phyloP scores from a whole-genome alignment of 2,113 vertebrate genomes.

The Nestor notabilis region DNA sequence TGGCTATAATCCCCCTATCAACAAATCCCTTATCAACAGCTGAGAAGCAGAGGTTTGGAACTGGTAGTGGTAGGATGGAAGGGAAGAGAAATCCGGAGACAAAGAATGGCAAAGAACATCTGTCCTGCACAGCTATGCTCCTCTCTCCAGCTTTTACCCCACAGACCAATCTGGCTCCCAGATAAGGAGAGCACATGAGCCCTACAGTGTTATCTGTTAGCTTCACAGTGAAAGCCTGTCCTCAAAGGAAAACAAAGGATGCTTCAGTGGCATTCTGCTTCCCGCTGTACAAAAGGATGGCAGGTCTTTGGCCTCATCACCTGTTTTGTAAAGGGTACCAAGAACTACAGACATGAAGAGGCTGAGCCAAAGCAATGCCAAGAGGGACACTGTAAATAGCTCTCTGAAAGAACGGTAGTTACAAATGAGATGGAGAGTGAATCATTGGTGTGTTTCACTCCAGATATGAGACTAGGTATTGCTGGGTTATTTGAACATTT shows the following conservation, averaged over 20 bases:
- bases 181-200: neutral
- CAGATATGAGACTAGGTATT: neutral
- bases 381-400: neutral
- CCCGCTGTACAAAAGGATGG: neutral
- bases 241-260: neutral
- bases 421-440: neutral
- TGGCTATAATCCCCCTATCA: constrained; percentile 15
- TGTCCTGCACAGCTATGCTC: neutral
- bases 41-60: neutral
- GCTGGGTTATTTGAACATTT: neutral
- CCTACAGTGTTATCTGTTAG: neutral
- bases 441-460: neutral
- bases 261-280: neutral
- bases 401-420: neutral
- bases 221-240: neutral
- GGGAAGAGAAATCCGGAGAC: neutral
- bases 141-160: neutral
- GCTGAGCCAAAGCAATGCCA: neutral
- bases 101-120: constrained; percentile 5
- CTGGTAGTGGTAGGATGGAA: neutral
- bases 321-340: neutral
- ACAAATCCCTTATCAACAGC: neutral
- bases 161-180: neutral
- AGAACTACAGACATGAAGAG: neutral
- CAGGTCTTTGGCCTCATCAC: neutral